phyloP scores from a whole-genome alignment of 2,797 vertebrate species.

The Trachops cirrhosus region DNA sequence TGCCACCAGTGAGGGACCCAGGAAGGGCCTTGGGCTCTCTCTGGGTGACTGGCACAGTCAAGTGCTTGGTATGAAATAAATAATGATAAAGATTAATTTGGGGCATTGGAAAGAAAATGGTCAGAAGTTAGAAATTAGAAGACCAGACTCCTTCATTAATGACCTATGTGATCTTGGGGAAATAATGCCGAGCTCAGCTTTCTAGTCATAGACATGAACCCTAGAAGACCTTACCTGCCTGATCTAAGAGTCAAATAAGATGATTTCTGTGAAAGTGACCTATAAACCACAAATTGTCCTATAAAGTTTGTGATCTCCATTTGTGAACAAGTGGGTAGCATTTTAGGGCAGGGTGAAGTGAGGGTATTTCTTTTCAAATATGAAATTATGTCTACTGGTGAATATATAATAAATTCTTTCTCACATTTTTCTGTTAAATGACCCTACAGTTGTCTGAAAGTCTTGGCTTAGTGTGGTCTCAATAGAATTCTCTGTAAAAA shows the following conservation, averaged over 20 bases:
- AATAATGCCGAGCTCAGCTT: neutral
- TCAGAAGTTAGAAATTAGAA: neutral
- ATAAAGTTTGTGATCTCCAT: neutral
- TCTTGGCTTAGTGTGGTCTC: neutral
- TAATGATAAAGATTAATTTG: neutral
- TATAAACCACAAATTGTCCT: neutral
- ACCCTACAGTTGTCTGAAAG: neutral
- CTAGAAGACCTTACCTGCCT: neutral
- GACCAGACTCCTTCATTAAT: neutral
- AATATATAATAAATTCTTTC: neutral
- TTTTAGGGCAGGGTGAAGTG: neutral
- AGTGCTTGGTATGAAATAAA: neutral
- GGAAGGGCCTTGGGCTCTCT: neutral
- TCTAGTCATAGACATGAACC: neutral
- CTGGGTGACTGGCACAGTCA: neutral
- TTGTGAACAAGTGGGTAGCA: neutral
- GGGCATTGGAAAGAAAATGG: neutral
- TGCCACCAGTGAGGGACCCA: neutral
- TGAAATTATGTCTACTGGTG: neutral
- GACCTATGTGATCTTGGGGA: neutral
- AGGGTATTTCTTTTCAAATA: slow-evolving; percentile 15
- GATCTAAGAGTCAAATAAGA: neutral
- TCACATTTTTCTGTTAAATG: neutral
- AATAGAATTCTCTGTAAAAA: slow-evolving; percentile 16
- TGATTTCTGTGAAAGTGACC: neutral